These are phyloP conservation scores for Neodiprion lecontei DNA, from an alignment of 1,140 invertebrate species.

Conservation along the genomic window DNA sequence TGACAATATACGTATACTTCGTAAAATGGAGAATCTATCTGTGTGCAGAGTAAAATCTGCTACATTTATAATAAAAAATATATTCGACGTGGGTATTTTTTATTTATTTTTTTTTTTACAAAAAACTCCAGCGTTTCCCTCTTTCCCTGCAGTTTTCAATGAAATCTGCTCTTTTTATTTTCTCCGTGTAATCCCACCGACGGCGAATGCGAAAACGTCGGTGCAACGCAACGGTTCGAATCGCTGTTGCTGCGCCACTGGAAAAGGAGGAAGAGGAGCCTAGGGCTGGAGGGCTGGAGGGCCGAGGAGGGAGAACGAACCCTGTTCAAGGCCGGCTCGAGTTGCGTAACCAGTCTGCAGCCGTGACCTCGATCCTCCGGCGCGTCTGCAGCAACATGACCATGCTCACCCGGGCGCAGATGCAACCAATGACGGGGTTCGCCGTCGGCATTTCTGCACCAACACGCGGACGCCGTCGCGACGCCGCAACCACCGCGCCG, in stretches of 20 bases:
- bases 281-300: neutral
- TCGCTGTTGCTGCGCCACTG: neutral
- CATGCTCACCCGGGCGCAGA: conserved; percentile 24
- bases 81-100: too few species aligned
- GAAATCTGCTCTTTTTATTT: too few species aligned
- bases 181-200: too few species aligned
- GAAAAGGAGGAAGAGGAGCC: neutral
- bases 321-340: conserved; percentile 23
- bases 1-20: too few species aligned
- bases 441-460: conserved; percentile 23
- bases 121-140: too few species aligned
- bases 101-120: too few species aligned
- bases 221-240: too few species aligned
- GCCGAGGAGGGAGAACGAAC: neutral
- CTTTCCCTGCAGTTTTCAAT: too few species aligned
- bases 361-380: conserved; percentile 50
- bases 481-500: conserved; percentile 17
- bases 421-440: conserved; percentile 27
- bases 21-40: too few species aligned
- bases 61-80: too few species aligned
- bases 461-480: conserved; percentile 11
- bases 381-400: conserved; percentile 27
- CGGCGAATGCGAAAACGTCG: too few species aligned
- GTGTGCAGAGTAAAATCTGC: too few species aligned
- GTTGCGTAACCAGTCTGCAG: conserved; percentile 46